Evolutionary conservation across 2,113 vertebrate genomes (phyloP), one percentile per base, ranked within the genome.

Genomic region (Perca schrenkii): DNA sequence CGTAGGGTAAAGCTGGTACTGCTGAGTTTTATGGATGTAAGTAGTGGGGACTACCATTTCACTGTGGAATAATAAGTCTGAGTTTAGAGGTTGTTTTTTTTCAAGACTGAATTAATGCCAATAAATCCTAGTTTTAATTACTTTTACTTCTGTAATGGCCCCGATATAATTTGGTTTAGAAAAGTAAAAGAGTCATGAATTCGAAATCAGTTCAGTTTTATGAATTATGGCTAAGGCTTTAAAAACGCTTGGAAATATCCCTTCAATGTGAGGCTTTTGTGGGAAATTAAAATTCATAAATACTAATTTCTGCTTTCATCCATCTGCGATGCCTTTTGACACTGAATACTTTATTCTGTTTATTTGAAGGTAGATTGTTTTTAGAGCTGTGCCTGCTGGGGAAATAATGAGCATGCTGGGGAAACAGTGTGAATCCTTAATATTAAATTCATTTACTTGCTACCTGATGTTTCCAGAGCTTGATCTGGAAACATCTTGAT

Each of bases 381-480:
- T 82, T 67, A 81, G 77, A 77, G 74, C 56, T 4, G 11, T 19
- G 22, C 74, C 82, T 89, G 79, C 80, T 88, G 66, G 47, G 49
- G 28, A 85, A 61, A 77, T 67, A 85, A 80, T 81, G 78, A 92
- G 83, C 72, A 66, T 75, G 75, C 74, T 83, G 82, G 49, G 78
- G 11, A 82, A 86, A 64, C 77, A 70, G 76, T 77, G 76, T 79
- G 79, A 87, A 86, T 85, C 81, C 60, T 62, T 84, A 22, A 85
- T 83, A 91, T 79, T 82, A 83, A 77, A 86, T 89, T 86, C 8
- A 86, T 92, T 77, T 76, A 75, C 80, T 79, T 80, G 69, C 82
- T 80, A 77, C 72, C 83, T 83, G 84, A 86, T 85, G 82, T 65
- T 88, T 52, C 64, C 74, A 61, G 86, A 73, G 66, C 28, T 56